Conservation (phyloP, 2,888 invertebrate genomes). For the Pharmacophagus antenor region DNA sequence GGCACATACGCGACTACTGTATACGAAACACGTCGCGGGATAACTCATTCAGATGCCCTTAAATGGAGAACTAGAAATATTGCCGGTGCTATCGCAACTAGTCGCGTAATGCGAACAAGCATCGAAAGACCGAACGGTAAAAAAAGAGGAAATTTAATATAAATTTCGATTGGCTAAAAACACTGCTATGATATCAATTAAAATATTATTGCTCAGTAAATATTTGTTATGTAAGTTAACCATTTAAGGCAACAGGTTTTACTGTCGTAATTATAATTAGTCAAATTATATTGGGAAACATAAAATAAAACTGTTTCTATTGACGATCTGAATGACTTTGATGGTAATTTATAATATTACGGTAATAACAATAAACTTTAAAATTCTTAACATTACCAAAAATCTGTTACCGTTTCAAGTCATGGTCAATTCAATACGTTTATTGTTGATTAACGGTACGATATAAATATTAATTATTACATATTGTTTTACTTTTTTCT, state of each 20-base stretch:
- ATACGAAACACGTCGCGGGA: constrained; percentile 43
- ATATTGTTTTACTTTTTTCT: too few relatives aligned
- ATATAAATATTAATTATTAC: too few relatives aligned
- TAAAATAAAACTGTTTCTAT: neutral
- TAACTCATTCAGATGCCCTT: constrained; percentile 62
- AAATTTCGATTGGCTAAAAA: constrained; percentile 22
- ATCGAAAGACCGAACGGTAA: constrained; percentile 52
- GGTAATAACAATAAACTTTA: too few relatives aligned
- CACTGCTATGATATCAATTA: constrained; percentile 16
- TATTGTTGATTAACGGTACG: too few relatives aligned
- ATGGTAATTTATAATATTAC: too few relatives aligned
- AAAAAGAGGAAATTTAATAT: constrained; percentile 42
- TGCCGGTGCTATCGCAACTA: constrained; percentile 42
- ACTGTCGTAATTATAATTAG: constrained; percentile 1
- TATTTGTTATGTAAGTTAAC: constrained; percentile 23
- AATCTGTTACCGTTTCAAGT: too few relatives aligned
- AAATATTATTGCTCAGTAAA: constrained; percentile 17
- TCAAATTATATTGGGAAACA: neutral
- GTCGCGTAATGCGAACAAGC: constrained; percentile 57
- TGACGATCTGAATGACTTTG: too few relatives aligned
- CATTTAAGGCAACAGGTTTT: constrained; percentile 7
- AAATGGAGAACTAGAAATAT: constrained; percentile 51
- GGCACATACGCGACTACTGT: constrained; percentile 35
- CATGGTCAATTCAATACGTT: too few relatives aligned
- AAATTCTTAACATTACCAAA: too few relatives aligned